A percentile compares a stretch with the other conserved stretches of the same genome.
Conservation (phyloP, 2,797 vertebrate genomes). For the Orestias chungarensis region DNA sequence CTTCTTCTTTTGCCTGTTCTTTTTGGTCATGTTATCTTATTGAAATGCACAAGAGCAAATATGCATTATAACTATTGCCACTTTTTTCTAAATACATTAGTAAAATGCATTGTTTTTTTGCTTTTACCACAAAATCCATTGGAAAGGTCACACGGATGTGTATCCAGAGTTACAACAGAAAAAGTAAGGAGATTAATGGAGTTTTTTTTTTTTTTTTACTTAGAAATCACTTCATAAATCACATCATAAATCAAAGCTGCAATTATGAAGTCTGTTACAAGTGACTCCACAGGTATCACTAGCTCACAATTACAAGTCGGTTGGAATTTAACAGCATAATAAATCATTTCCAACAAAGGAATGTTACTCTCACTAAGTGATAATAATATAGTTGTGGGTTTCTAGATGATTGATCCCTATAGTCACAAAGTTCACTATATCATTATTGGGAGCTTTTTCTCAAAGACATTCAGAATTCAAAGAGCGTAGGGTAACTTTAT, state of each 20-base stretch:
- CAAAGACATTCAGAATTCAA: neutral
- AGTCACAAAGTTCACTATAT: neutral
- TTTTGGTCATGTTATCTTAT: neutral
- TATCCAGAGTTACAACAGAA: neutral
- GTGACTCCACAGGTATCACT: neutral
- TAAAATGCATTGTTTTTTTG: neutral
- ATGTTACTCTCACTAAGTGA: neutral
- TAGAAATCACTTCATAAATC: neutral
- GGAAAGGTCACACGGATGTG: neutral
- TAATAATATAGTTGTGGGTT: neutral
- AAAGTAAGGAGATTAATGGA: neutral
- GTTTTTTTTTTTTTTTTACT: too few relatives aligned
- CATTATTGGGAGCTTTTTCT: neutral
- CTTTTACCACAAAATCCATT: neutral
- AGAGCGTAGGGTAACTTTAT: neutral
- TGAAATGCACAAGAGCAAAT: neutral
- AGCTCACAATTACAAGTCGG: neutral
- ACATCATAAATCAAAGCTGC: neutral
- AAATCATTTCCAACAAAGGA: neutral
- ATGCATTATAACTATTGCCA: neutral
- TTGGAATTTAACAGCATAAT: neutral
- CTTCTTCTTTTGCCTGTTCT: neutral
- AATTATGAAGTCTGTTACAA: neutral
- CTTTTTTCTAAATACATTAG: neutral
- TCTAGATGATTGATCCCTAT: neutral